Base-by-base conservation (phyloP, 2,113 vertebrate species). In the Etheostoma spectabile region DNA sequence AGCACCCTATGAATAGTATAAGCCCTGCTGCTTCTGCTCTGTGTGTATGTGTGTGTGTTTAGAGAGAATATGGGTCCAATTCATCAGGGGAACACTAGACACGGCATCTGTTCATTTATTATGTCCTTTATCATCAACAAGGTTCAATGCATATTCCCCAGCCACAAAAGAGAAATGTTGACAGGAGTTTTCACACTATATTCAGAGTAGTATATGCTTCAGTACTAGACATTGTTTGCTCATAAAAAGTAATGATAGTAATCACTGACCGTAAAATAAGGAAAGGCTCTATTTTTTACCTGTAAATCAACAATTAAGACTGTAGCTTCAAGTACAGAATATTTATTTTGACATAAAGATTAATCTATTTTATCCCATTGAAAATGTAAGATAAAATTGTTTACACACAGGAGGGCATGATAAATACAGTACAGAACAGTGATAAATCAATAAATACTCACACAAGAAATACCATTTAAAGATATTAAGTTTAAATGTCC, bases 51-150 rank as follows among this genome's bases (percentile, higher is more conserved):
- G 38, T 75, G 70, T 68, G 51, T 65, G 46, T 67, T 77, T 55
- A 61, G 51, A 61, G 24, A 56, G 27, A 72, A 55, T 77, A 46
- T 72, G 33, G 45, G 8, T 72, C 61, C 61, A 67, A 69, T 80
- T 84, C 75, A 80, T 84, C 56, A 62, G 46, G 63, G 75, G 57
- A 65, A 49, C 73, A 87, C 79, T 85, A 77, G 75, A 87, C 80
- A 56, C 56, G 16, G 46, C 85, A 85, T 85, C 74, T 89, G 85
- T 86, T 88, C 61, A 56, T 83, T 83, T 83, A 77, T 87, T 51
- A 46, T 52, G 68, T 88, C 84, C 82, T 84, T 82, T 77, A 82
- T 86, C 79, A 67, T 82, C 67, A 86, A 51, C 70, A 65, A 73
- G 76, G 56, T 60, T 71, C 77, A 62, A 22, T 5, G 16, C 46